Percentiles rank a stretch among this genome's conserved stretches.
Evolutionary conservation across 2,888 invertebrate species (phyloP).

Genomic region (Troides aeacus): DNA sequence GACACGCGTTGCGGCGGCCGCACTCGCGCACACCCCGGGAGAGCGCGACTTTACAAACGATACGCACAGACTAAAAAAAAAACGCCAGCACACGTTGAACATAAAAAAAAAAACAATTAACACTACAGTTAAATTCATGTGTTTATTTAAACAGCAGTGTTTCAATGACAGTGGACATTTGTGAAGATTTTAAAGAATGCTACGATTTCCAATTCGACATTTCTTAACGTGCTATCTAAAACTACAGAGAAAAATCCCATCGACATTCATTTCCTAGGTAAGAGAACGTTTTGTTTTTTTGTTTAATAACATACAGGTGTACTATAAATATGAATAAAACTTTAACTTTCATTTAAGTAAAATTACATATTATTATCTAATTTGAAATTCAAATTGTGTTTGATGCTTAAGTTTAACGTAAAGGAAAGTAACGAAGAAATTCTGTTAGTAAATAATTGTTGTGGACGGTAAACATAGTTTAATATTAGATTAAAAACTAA

Average conservation of each 20-base stretch:
- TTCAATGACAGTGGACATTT: slow-evolving; percentile 14
- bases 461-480: not conserved
- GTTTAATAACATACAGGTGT: not conserved
- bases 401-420: slow-evolving; percentile 37
- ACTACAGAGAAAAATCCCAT: slow-evolving; percentile 1
- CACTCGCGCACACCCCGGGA: slow-evolving; percentile 35
- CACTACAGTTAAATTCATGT: not conserved
- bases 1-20: slow-evolving; percentile 66
- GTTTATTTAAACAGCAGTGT: not conserved
- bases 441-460: not conserved
- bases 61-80: slow-evolving; percentile 11
- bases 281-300: not conserved
- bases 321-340: not conserved
- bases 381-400: slow-evolving; percentile 36
- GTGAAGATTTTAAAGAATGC: slow-evolving; percentile 19
- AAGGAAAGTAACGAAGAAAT: slow-evolving; percentile 32
- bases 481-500: not conserved
- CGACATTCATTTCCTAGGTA: slow-evolving; percentile 18
- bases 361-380: slow-evolving; percentile 18
- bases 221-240: not conserved
- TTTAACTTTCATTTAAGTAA: slow-evolving; percentile 15
- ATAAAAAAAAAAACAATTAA: not conserved
- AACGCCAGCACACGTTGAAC: not conserved
- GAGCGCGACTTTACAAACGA: slow-evolving; percentile 39
- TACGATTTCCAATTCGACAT: slow-evolving; percentile 2